Evolutionary conservation across 2,797 vertebrate genomes (phyloP).

Genomic region (Champsocephalus esox): DNA sequence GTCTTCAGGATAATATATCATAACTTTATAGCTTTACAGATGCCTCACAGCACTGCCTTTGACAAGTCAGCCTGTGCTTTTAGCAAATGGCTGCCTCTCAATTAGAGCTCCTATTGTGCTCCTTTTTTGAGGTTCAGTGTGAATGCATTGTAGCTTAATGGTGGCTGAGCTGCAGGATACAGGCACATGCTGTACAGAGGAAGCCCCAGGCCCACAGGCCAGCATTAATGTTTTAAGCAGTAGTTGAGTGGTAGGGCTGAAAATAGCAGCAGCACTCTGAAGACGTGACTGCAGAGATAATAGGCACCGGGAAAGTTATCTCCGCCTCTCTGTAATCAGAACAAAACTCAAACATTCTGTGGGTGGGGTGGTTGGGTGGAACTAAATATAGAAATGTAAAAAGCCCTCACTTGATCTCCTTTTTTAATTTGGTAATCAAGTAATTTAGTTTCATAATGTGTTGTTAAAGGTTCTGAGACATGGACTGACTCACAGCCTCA

Average conservation of each 20-base stretch:
- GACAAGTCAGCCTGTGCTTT: constrained; percentile 20
- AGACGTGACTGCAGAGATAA: constrained; percentile 37
- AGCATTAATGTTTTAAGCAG: constrained; percentile 47
- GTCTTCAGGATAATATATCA: constrained; percentile 48
- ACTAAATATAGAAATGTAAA: constrained; percentile 8
- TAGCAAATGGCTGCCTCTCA: constrained; percentile 27
- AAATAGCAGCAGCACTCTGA: constrained; percentile 55
- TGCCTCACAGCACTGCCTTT: constrained; percentile 56
- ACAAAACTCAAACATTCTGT: neutral
- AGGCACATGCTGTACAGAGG: constrained; percentile 35
- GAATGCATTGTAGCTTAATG: constrained; percentile 44
- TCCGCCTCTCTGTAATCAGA: constrained; percentile 14
- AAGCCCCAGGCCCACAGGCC: constrained; percentile 37
- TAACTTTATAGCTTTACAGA: constrained; percentile 40
- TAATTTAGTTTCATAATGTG: constrained; percentile 16
- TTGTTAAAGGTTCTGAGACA: constrained; percentile 22
- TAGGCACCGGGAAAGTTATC: constrained; percentile 23
- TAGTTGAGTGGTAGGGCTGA: constrained; percentile 54
- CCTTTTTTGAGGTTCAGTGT: constrained; percentile 35
- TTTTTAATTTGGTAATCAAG: constrained; percentile 15
- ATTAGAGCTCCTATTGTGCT: constrained; percentile 55
- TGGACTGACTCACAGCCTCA: constrained; percentile 55
- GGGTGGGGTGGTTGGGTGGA: neutral
- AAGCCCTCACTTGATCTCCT: constrained; percentile 1
- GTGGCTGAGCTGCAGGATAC: constrained; percentile 35